phyloP scores from a whole-genome alignment of 2,797 vertebrate species.

The Anas acuta region DNA sequence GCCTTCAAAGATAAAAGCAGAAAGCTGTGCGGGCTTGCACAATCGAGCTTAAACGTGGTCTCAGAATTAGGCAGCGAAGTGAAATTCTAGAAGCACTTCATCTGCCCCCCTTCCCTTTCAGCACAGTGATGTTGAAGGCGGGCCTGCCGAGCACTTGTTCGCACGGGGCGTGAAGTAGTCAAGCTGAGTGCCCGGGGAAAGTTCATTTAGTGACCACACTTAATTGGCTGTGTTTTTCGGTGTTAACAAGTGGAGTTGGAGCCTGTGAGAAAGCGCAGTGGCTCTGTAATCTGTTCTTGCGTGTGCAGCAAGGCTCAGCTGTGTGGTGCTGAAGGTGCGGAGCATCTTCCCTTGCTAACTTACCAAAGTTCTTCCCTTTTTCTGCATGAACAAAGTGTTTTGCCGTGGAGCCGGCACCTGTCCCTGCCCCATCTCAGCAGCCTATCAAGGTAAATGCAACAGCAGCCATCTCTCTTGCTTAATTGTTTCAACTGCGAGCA shows the following conservation, averaged over 20 bases:
- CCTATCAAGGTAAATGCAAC: rapidly evolving
- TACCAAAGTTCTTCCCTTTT: too few species aligned
- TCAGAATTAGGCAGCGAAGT: neutral
- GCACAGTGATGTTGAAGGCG: neutral
- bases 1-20: neutral
- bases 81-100: neutral
- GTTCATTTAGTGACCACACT: too few species aligned
- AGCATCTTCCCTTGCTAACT: too few species aligned
- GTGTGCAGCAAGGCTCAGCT: rapidly evolving
- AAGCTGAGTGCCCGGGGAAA: neutral
- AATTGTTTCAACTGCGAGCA: neutral
- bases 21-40: neutral
- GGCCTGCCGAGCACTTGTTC: neutral
- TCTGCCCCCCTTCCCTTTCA: neutral
- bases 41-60: rapidly evolving
- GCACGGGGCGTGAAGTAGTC: too few species aligned
- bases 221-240: neutral
- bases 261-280: neutral
- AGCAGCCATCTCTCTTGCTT: rapidly evolving
- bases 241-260: neutral
- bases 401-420: rapidly evolving
- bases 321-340: neutral
- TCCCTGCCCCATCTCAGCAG: neutral
- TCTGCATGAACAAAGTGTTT: neutral
- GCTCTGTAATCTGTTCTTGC: neutral